Percentiles rank a stretch among this genome's conserved stretches.
Evolutionary conservation across 2,113 vertebrate species (phyloP).

Genomic region (Climacteris rufus): DNA sequence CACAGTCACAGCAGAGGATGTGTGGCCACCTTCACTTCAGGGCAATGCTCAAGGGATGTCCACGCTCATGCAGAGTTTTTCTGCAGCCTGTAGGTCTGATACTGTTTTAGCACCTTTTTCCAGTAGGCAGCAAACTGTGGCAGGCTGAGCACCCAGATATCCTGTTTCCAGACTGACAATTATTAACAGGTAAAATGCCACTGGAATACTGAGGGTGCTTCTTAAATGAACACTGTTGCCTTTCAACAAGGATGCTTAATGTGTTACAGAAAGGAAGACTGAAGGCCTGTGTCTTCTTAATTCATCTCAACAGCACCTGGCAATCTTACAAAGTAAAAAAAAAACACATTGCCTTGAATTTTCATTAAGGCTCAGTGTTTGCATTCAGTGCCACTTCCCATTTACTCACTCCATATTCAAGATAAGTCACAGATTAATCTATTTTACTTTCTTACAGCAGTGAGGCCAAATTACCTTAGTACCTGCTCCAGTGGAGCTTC

Average conservation of each 20-base stretch:
- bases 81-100: background rate
- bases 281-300: background rate
- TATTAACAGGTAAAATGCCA: background rate
- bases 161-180: background rate
- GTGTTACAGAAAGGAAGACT: background rate
- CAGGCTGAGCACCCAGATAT: background rate
- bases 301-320: background rate
- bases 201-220: background rate
- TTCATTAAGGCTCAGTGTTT: background rate
- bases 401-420: background rate
- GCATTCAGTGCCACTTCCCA: background rate
- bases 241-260: background rate
- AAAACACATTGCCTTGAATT: background rate
- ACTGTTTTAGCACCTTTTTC: background rate
- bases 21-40: background rate
- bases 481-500: background rate
- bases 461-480: background rate
- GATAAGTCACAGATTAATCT: background rate
- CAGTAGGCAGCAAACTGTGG: background rate
- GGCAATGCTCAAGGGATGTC: background rate
- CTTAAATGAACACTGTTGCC: background rate
- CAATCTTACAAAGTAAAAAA: background rate
- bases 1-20: background rate
- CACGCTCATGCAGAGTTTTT: background rate
- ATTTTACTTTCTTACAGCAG: background rate